Conservation (phyloP, 2,888 invertebrate species). For the Eurytoma californica region DNA sequence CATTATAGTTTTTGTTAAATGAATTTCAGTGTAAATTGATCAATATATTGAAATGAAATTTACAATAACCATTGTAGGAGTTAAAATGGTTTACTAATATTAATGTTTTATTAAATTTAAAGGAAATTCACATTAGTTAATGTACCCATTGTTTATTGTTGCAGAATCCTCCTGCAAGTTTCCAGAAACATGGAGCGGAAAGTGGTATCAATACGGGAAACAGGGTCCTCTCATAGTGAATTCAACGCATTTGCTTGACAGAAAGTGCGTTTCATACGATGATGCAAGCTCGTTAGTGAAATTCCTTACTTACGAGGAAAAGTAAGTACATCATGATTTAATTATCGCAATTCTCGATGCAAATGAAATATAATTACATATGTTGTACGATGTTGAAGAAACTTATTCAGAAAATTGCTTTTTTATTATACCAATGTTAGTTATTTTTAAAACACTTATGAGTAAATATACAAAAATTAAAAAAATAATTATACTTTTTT, state of each 20-base stretch:
- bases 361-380: no score
- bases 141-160: constrained; percentile 68
- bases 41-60: background rate
- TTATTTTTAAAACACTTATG: no score
- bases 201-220: constrained; percentile 85
- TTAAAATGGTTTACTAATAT: no score
- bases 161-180: constrained; percentile 80
- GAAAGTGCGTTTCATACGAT: constrained; percentile 80
- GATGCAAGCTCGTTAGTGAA: constrained; percentile 67
- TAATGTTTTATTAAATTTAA: no score
- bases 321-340: constrained; percentile 33
- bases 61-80: background rate
- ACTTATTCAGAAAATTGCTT: no score
- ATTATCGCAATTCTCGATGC: background rate
- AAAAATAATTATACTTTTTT: no score
- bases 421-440: no score
- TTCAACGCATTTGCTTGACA: constrained; percentile 78
- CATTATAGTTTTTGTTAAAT: background rate
- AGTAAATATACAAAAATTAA: no score
- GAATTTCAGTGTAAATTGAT: background rate
- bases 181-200: constrained; percentile 82
- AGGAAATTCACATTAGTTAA: no score
- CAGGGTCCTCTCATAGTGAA: constrained; percentile 72
- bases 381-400: no score
- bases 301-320: constrained; percentile 47